Evolutionary conservation across 2,888 invertebrate genomes (phyloP).

Genomic region (Dasypolia templi): DNA sequence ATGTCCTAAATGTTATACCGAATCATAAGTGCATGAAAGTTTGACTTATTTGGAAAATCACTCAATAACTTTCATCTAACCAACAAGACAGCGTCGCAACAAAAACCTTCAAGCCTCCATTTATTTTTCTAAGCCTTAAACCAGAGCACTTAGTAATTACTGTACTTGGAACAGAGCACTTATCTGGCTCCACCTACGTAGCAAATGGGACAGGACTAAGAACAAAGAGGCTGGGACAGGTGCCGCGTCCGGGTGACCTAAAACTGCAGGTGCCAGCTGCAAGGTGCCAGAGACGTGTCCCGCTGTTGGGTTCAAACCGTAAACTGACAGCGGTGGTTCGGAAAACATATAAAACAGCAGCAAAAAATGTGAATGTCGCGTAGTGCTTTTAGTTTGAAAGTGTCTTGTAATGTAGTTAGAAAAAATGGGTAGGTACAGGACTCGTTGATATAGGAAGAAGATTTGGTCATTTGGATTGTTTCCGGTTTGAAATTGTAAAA

Average conservation of each 20-base stretch:
- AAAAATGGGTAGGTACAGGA: background rate
- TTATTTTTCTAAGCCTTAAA: slow-evolving; percentile 45
- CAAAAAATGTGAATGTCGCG: slow-evolving; percentile 15
- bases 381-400: background rate
- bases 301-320: slow-evolving; percentile 49
- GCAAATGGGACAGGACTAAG: slow-evolving; percentile 71
- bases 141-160: slow-evolving; percentile 55
- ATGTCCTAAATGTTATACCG: background rate
- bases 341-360: background rate
- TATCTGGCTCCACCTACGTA: slow-evolving; percentile 64
- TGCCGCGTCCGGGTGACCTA: slow-evolving; percentile 85
- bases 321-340: slow-evolving; percentile 52
- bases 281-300: slow-evolving; percentile 80
- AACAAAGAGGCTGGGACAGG: slow-evolving; percentile 75
- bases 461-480: background rate
- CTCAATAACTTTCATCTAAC: background rate
- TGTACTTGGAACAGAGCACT: slow-evolving; percentile 53
- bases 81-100: background rate
- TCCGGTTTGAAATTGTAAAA: no score
- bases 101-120: background rate
- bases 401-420: background rate
- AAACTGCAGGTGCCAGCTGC: slow-evolving; percentile 82
- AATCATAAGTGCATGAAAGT: background rate
- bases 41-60: background rate
- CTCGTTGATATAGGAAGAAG: background rate